Base-by-base conservation (phyloP, 2,113 vertebrate genomes). In the Chaetorhynchus papuensis region DNA sequence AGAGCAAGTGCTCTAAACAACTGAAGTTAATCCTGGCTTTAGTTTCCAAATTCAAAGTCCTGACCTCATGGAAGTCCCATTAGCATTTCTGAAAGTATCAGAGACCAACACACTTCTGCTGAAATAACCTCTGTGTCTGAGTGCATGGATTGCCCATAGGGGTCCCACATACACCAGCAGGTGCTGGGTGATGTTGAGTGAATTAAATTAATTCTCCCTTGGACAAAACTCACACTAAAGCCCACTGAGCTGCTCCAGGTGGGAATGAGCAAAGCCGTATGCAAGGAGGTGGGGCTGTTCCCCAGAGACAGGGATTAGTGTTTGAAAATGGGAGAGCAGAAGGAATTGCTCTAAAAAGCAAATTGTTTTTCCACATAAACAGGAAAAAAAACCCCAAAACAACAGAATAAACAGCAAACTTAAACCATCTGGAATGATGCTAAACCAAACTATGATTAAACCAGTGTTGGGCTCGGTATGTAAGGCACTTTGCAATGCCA, bases 401-500 rank as follows among this genome's bases (percentile, higher is more conserved):
- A 31, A 52, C 30, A 54, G 35, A 39, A 37, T 35, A 31, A 56
- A 11, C 22, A 69, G 31, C 27, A 24, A 76, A 53, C 9, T 7
- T 26, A 41, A 39, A 44, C 12, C 21, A 39, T 19, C 5, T 24
- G 33, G 11, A 66, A 71, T 7, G 7, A 56, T 17, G 33, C 23
- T 71, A 47, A 69, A 71, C 10, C 10, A 83, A 90, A 30, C 8
- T 4, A 7, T 7, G 21, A 70, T 59, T 45, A 77, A 59, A 22
- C 7, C 22, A 69, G 3, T 2, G 3, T 2, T 27, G 6, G 19
- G 7, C 13, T 61, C 4, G 0, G 1, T 68, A 30, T 17, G 10
- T 2, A 45, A 44, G 33, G 54, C 33, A 22, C 7, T 49, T 49
- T 75, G 37, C 0, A 1, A 56, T 27, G 7, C 49, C 39, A 16